These are phyloP conservation scores for Axinella damicornis DNA, from an alignment of 37 sponge, comb jelly and placozoan species.

Conservation along the genomic window DNA sequence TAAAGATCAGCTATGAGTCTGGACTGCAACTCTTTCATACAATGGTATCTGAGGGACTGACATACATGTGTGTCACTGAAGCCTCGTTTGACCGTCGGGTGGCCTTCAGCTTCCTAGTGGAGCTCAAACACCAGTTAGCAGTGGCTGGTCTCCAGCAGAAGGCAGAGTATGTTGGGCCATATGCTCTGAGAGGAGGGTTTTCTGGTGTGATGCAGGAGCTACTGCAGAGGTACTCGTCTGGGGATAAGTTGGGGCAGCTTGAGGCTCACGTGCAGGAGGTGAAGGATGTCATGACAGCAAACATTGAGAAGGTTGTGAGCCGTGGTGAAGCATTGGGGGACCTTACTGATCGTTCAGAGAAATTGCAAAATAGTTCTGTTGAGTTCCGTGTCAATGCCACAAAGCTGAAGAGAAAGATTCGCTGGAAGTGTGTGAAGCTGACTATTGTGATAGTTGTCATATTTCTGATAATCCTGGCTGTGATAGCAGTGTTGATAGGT, in stretches of 20 bases:
- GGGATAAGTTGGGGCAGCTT: background rate
- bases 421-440: constrained; percentile 1
- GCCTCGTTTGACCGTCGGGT: constrained; percentile 13
- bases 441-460: background rate
- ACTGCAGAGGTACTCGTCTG: background rate
- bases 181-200: constrained; percentile 12
- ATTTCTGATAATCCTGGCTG: background rate
- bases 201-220: background rate
- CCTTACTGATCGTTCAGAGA: constrained; percentile 24
- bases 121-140: background rate
- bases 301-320: constrained; percentile 6
- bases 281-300: constrained; percentile 8
- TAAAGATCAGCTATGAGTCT: constrained; percentile 17
- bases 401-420: constrained; percentile 18
- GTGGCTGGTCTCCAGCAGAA: background rate
- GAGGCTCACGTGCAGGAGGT: constrained; percentile 17
- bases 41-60: background rate
- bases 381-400: constrained; percentile 11
- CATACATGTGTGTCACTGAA: constrained; percentile 32
- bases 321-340: constrained; percentile 24
- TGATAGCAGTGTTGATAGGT: constrained; percentile 1
- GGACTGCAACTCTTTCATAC: constrained; percentile 9
- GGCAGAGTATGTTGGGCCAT: background rate
- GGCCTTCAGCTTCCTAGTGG: constrained; percentile 11
- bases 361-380: background rate